Evolutionary conservation across 2,888 invertebrate genomes (phyloP).

Genomic region (Hirudinaria manillensis): DNA sequence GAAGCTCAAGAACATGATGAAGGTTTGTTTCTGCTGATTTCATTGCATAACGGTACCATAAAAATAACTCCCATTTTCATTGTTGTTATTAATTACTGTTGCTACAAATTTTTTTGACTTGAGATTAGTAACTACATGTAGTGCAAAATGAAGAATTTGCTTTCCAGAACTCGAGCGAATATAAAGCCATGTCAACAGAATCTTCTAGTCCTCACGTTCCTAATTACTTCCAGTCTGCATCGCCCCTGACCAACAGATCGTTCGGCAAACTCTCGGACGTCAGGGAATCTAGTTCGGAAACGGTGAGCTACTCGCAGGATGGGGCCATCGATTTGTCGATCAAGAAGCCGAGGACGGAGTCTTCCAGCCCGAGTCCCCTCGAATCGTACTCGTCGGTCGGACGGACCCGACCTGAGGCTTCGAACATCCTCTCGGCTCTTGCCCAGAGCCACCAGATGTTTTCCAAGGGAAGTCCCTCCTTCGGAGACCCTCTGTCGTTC

Average conservation of each 20-base stretch:
- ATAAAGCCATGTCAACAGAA: background rate
- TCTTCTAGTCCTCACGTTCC: background rate
- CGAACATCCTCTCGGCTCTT: conserved; percentile 31
- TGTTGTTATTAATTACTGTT: too few species aligned
- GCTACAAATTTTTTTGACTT: too few species aligned
- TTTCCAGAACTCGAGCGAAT: background rate
- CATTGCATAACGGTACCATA: background rate
- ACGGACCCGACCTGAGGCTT: conserved; percentile 25
- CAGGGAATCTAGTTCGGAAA: conserved; percentile 15
- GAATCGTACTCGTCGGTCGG: conserved; percentile 9
- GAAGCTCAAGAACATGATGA: conserved; percentile 11
- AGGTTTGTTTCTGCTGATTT: background rate
- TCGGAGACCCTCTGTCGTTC: conserved; percentile 28
- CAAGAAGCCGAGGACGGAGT: conserved; percentile 35
- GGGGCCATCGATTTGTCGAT: conserved; percentile 40
- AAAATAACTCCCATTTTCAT: too few species aligned
- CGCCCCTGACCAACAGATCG: background rate
- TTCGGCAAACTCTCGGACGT: background rate
- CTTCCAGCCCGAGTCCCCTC: conserved; percentile 19
- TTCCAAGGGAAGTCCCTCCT: conserved; percentile 26
- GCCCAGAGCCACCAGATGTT: conserved; percentile 34
- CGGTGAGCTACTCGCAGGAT: conserved; percentile 33
- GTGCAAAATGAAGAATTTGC: too few species aligned
- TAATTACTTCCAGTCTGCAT: background rate
- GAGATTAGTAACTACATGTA: too few species aligned